These are phyloP conservation scores for Phalacrocorax pelagicus DNA, from an alignment of 2,113 vertebrate genomes.

Conservation along the genomic window DNA sequence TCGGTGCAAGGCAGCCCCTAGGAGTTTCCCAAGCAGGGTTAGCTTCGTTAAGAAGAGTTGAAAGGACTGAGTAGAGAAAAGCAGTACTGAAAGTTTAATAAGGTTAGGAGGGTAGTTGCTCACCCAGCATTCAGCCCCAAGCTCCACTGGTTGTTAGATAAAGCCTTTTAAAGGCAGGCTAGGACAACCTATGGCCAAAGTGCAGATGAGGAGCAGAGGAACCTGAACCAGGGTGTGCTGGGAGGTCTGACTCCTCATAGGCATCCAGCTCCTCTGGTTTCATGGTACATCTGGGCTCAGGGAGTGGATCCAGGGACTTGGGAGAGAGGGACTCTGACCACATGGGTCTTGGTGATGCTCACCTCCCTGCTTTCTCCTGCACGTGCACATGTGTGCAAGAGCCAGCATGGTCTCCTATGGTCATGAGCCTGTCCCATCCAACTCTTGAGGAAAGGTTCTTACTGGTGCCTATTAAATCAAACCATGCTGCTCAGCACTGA, in stretches of 20 bases:
- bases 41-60: neutral
- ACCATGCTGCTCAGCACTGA: neutral
- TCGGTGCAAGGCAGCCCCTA: neutral
- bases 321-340: neutral
- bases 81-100: neutral
- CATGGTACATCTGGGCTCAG: rapidly evolving
- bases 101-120: neutral
- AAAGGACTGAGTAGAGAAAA: neutral
- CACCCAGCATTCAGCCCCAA: neutral
- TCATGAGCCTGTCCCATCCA: neutral
- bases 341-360: rapidly evolving
- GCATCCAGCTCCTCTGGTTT: neutral
- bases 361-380: neutral
- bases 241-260: neutral
- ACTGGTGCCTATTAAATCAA: neutral
- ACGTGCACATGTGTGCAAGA: neutral
- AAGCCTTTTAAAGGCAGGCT: neutral
- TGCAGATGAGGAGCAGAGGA: neutral
- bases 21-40: neutral
- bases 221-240: neutral
- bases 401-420: neutral
- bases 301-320: rapidly evolving
- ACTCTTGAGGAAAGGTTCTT: neutral
- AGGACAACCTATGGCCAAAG: neutral
- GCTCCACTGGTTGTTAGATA: neutral